Evolutionary conservation across 2,113 vertebrate species (phyloP).

Genomic region (Colistium nudipinnis): DNA sequence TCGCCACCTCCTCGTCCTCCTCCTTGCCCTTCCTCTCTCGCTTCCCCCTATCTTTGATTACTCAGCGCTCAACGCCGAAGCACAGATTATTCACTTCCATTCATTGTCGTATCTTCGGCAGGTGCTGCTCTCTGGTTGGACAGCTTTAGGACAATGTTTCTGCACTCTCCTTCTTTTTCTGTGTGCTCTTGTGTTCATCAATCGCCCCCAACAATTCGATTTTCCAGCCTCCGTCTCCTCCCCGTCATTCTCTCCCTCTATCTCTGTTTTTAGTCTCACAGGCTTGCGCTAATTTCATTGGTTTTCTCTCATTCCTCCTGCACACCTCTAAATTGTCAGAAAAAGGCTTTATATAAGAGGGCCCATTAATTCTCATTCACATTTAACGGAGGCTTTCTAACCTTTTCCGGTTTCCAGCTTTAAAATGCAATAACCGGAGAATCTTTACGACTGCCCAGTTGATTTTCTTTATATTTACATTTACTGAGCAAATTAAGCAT

Average conservation of each 20-base stretch:
- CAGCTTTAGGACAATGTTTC: conserved; percentile 25
- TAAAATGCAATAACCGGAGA: conserved; percentile 14
- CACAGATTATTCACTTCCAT: conserved; percentile 28
- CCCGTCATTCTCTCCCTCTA: conserved; percentile 8
- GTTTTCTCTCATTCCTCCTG: conserved; percentile 34
- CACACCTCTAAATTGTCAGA: conserved; percentile 1
- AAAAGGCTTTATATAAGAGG: conserved; percentile 16
- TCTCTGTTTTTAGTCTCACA: conserved; percentile 6
- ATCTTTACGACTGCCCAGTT: not conserved
- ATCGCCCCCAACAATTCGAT: conserved; percentile 13
- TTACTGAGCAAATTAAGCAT: not conserved
- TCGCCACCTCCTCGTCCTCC: conserved; percentile 12
- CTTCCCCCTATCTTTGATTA: conserved; percentile 48
- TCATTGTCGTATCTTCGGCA: conserved; percentile 44
- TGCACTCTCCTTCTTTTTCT: conserved; percentile 5
- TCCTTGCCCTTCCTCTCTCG: not conserved
- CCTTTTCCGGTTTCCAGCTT: conserved; percentile 33
- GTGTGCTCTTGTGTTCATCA: conserved; percentile 26
- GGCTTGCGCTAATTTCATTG: conserved; percentile 14
- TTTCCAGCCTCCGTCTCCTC: conserved; percentile 21
- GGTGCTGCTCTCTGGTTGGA: conserved; percentile 25
- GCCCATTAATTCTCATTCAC: conserved; percentile 32
- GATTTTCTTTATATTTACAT: not conserved
- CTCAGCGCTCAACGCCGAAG: conserved; percentile 63
- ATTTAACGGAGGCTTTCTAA: conserved; percentile 16